phyloP scores from a whole-genome alignment of 2,888 invertebrate species.

The Nyleta sp. region DNA sequence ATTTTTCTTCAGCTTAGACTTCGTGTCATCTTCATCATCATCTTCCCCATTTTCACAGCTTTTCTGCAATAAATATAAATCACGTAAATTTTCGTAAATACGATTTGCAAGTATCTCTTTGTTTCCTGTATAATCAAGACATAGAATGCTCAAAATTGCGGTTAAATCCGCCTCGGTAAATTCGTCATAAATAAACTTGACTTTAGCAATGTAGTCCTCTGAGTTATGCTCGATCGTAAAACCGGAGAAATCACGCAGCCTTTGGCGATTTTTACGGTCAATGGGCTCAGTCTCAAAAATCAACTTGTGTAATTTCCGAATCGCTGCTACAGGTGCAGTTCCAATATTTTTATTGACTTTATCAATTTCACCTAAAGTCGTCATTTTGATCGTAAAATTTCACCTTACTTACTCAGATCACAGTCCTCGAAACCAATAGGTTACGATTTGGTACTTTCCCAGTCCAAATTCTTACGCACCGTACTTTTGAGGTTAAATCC shows the following conservation, averaged over 20 bases:
- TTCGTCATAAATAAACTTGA: not conserved
- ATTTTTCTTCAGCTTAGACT: not conserved
- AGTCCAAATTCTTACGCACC: no score
- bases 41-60: conserved; percentile 10
- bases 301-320: not conserved
- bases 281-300: not conserved
- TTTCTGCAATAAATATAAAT: conserved; percentile 5
- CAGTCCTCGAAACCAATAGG: not conserved
- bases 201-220: not conserved
- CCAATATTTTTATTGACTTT: not conserved
- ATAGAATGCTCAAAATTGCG: conserved; percentile 41
- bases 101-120: conserved; percentile 25
- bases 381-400: conserved; percentile 1
- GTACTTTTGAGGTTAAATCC: conserved; percentile 5
- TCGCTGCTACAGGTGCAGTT: not conserved
- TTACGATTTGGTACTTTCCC: not conserved
- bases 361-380: not conserved
- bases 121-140: conserved; percentile 43
- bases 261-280: conserved; percentile 4
- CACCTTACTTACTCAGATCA: not conserved
- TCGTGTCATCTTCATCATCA: conserved; percentile 16
- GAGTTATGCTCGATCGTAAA: not conserved
- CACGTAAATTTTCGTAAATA: conserved; percentile 18
- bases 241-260: not conserved
- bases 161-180: conserved; percentile 31